Percentiles rank a stretch among this genome's conserved stretches.
These are phyloP conservation scores for Chrysochloris asiatica DNA, from an alignment of 2,113 vertebrate genomes.

Conservation along the genomic window DNA sequence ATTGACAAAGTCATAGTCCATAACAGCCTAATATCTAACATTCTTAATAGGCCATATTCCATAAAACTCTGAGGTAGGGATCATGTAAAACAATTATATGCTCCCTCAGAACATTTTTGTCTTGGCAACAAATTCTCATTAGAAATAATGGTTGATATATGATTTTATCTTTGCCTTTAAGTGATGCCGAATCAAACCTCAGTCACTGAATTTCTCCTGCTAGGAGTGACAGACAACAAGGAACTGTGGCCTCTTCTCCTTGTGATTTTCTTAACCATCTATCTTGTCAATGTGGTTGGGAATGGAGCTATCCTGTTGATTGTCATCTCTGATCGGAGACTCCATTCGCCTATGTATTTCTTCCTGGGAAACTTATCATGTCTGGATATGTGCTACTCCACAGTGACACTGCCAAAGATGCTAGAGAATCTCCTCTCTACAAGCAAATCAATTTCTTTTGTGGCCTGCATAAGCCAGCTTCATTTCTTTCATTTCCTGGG, in stretches of 20 bases:
- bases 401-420: neutral
- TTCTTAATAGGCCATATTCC: neutral
- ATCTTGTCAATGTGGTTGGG: neutral
- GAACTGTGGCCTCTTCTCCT: conserved; percentile 12
- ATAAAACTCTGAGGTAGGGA: neutral
- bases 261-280: neutral
- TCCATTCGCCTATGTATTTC: conserved; percentile 38
- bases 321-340: neutral
- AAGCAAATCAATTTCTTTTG: neutral
- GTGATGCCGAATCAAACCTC: conserved; percentile 48
- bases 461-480: neutral
- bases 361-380: conserved; percentile 33
- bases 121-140: neutral
- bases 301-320: conserved; percentile 11
- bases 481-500: neutral
- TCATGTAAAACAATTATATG: neutral
- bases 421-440: neutral
- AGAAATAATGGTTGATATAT: neutral
- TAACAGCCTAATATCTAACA: neutral
- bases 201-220: conserved; percentile 44
- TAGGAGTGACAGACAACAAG: neutral
- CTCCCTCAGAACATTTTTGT: neutral
- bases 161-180: neutral
- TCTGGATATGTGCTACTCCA: conserved; percentile 39
- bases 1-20: neutral